These are phyloP conservation scores for Pampus argenteus DNA, from an alignment of 2,797 vertebrate genomes.

Conservation along the genomic window DNA sequence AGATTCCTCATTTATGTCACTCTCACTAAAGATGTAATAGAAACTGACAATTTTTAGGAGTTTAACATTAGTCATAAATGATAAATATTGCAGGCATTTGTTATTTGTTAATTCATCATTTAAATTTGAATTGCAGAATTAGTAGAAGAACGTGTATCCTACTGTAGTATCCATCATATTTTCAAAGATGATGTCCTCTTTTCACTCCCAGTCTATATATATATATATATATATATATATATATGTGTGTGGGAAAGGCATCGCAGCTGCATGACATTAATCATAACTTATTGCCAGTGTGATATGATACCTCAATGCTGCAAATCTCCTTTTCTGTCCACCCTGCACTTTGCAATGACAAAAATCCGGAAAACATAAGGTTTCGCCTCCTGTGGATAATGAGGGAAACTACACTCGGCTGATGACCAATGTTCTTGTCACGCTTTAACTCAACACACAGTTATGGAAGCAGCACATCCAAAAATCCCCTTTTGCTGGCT, in stretches of 20 bases:
- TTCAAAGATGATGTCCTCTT: background rate
- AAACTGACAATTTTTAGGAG: background rate
- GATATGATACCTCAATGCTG: background rate
- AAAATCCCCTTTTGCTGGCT: slow-evolving; percentile 21
- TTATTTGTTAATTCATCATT: background rate
- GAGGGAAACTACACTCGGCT: slow-evolving; percentile 20
- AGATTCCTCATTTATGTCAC: background rate
- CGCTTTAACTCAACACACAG: slow-evolving; percentile 30
- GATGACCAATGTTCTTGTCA: slow-evolving; percentile 34
- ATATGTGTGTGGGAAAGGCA: slow-evolving; percentile 2
- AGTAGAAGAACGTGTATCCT: background rate
- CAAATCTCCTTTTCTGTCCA: slow-evolving; percentile 14
- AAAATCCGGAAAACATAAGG: slow-evolving; percentile 13
- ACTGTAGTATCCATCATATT: background rate
- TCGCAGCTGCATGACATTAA: background rate
- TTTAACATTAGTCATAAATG: background rate
- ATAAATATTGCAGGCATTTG: background rate
- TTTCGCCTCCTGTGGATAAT: slow-evolving; percentile 28
- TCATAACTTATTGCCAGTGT: background rate
- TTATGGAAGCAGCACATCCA: slow-evolving; percentile 24
- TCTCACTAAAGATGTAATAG: background rate
- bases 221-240: slow-evolving; percentile 3
- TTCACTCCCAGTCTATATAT: slow-evolving; percentile 2
- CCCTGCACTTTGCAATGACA: slow-evolving; percentile 5
- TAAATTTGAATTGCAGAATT: background rate